Percentiles rank a stretch among this genome's conserved stretches.
phyloP scores from a whole-genome alignment of 2,113 vertebrate genomes.

The Eulemur rufifrons region DNA sequence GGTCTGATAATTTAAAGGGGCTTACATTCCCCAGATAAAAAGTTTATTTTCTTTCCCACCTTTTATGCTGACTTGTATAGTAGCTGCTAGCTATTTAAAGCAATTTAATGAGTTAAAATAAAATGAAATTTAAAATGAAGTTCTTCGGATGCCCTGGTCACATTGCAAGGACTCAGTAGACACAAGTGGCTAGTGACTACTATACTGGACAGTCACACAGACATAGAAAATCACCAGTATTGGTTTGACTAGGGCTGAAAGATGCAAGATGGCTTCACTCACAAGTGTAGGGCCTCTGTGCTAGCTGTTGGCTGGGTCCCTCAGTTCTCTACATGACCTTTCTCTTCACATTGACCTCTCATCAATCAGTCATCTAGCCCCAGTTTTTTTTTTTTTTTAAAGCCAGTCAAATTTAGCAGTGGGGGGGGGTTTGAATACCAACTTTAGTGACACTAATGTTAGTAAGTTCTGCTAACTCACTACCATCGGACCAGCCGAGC shows the following conservation, averaged over 20 bases:
- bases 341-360: background rate
- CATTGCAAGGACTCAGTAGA: background rate
- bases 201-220: background rate
- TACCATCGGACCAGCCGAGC: too few species aligned
- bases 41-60: too few species aligned
- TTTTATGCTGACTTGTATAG: background rate
- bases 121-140: conserved; percentile 36
- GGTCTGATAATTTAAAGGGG: too few species aligned
- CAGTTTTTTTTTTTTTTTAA: background rate
- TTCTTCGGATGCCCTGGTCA: background rate
- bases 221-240: background rate
- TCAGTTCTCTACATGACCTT: background rate
- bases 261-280: background rate
- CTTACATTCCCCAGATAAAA: too few species aligned
- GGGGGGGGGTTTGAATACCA: too few species aligned
- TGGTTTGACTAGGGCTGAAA: background rate
- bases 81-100: conserved; percentile 9
- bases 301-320: background rate
- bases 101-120: conserved; percentile 8
- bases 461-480: too few species aligned
- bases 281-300: background rate
- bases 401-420: too few species aligned
- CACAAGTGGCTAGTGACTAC: background rate
- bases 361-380: background rate
- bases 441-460: too few species aligned